Conservation (phyloP, 2,113 vertebrate genomes). For the Colinus virginianus region DNA sequence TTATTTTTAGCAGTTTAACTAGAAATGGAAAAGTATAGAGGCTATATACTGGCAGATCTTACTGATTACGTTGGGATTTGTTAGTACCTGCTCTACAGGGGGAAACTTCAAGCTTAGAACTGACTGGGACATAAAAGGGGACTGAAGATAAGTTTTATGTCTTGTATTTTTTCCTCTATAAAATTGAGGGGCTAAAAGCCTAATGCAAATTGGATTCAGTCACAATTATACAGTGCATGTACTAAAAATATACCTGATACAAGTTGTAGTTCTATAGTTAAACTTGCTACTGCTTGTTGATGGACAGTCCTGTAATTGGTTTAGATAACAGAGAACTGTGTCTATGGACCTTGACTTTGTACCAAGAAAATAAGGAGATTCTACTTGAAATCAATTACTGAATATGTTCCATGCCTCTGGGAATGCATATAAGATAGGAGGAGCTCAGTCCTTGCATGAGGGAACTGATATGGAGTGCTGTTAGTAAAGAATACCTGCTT, state of each 20-base stretch:
- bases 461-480: too few relatives aligned
- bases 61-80: neutral
- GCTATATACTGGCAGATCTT: neutral
- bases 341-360: too few relatives aligned
- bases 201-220: neutral
- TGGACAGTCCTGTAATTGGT: too few relatives aligned
- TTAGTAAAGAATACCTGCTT: too few relatives aligned
- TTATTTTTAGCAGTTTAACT: neutral
- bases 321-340: too few relatives aligned
- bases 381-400: too few relatives aligned
- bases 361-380: too few relatives aligned
- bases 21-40: neutral
- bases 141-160: neutral
- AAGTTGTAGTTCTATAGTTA: too few relatives aligned
- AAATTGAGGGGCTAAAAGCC: neutral
- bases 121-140: neutral
- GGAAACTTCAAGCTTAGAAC: neutral
- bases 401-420: too few relatives aligned
- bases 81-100: neutral
- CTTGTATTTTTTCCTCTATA: neutral
- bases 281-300: too few relatives aligned
- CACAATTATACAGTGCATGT: neutral
- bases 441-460: too few relatives aligned
- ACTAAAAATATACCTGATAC: neutral
- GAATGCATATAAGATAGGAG: too few relatives aligned